Base-by-base conservation (phyloP, 2,888 invertebrate genomes). In the Clitarchus hookeri region DNA sequence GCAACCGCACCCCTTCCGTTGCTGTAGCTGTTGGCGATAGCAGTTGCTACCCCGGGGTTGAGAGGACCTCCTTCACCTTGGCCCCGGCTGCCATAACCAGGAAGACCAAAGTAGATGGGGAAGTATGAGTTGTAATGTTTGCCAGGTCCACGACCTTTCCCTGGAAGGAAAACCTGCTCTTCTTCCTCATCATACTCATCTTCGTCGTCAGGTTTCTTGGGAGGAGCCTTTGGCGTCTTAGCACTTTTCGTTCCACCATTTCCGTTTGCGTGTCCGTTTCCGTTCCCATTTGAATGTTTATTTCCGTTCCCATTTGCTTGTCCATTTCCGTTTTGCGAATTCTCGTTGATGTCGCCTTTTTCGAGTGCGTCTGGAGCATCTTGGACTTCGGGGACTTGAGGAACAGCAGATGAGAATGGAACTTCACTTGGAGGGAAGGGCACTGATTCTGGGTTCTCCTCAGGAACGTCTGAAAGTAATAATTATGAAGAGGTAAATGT, bases 81-180 rank as follows among this genome's bases (percentile, higher is more conserved):
- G 13, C 86, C 87, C n/a, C 85, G 44, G 44, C 54, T 80, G 25
- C 87, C 87, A 13, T 27, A 26, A n/a, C 86, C 87, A 27, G 86
- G 85, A 65, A 44, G 84, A 83, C 91, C 91, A 89, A 95, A 94
- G 91, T 94, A 93, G 92, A 95, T 94, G 0, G 95, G 95, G 91
- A 95, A 95, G 91, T 93, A 95, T 0, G 94, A 93, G 87, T 94
- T 94, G 88, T 92, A 90, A 2, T 92, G 92, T 88, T 92, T 91
- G 87, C 91, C 93, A 3, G 89, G 89, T 82, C 90, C 90, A 4
- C 89, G 89, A 82, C 90, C 90, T 44, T 80, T 83, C 89, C 90
- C 54, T 16, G 26, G 77, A 48, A 53, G 48, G 83, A 85, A 79
- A 9, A 26, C 19, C 12, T 83, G 86, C 19, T 82, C 53, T 84